Conservation (phyloP, 2,113 vertebrate species). For the Tiliqua scincoides region DNA sequence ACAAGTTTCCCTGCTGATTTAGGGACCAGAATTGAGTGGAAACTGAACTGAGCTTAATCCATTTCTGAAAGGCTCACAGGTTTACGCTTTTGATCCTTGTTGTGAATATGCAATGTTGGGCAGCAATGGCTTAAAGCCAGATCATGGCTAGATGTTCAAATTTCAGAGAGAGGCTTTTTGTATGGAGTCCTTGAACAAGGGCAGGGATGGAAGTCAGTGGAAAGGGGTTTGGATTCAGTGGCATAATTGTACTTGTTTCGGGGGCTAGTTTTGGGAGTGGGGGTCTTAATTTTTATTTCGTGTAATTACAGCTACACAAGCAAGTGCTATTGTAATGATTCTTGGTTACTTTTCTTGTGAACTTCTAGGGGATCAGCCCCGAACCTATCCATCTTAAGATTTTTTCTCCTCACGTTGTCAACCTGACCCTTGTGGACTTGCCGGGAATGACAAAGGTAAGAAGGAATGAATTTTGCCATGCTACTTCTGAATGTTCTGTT, state of each 20-base stretch:
- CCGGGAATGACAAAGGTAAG: constrained; percentile 97
- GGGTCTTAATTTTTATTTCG: too few relatives aligned
- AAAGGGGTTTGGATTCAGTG: background rate
- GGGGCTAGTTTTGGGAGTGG: constrained; percentile 27
- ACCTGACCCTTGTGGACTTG: constrained; percentile 96
- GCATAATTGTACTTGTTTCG: background rate
- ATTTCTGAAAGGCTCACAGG: too few relatives aligned
- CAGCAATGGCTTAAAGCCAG: too few relatives aligned
- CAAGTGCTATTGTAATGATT: background rate
- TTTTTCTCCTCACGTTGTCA: constrained; percentile 95
- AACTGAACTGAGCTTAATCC: background rate
- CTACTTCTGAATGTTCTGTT: background rate
- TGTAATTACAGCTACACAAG: constrained; percentile 3
- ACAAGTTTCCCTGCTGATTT: background rate
- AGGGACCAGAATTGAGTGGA: background rate
- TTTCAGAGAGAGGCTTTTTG: background rate
- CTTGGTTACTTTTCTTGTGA: constrained; percentile 35
- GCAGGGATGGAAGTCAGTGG: background rate
- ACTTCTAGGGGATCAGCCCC: constrained; percentile 90
- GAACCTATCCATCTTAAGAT: constrained; percentile 98
- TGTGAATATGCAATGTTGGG: too few relatives aligned
- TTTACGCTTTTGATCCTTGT: too few relatives aligned
- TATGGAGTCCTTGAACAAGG: background rate
- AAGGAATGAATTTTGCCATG: background rate
- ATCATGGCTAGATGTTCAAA: background rate